Conservation (phyloP, 2,888 invertebrate genomes). For the Orthosia gothica region DNA sequence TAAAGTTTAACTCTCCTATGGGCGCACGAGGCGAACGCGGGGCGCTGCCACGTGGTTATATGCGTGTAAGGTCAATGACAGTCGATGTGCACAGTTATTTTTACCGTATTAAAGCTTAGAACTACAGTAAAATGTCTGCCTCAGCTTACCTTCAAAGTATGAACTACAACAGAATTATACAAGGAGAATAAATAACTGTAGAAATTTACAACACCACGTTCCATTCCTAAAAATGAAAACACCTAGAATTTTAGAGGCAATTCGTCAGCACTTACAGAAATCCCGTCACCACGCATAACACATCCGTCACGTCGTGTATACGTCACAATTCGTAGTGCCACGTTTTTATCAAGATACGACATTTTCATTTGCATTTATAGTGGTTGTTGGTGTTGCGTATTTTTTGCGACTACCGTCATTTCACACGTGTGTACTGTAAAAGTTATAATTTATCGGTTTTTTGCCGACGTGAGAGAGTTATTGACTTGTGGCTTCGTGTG, state of each 20-base stretch:
- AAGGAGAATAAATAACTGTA: background rate
- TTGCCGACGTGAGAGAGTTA: slow-evolving; percentile 42
- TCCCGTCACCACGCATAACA: slow-evolving; percentile 34
- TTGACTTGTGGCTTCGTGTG: slow-evolving; percentile 41
- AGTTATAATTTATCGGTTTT: slow-evolving; percentile 57
- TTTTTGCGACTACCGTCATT: slow-evolving; percentile 51
- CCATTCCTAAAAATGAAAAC: slow-evolving; percentile 16
- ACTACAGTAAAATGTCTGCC: too few species aligned
- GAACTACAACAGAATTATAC: background rate
- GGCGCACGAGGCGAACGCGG: too few species aligned
- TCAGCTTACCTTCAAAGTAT: too few species aligned
- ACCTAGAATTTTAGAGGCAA: slow-evolving; percentile 24
- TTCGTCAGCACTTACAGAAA: slow-evolving; percentile 42
- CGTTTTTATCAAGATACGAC: slow-evolving; percentile 66
- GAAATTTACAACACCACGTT: background rate
- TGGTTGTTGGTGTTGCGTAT: slow-evolving; percentile 53
- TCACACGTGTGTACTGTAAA: slow-evolving; percentile 60
- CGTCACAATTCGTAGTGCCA: slow-evolving; percentile 40
- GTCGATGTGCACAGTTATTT: too few species aligned
- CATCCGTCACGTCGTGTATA: slow-evolving; percentile 39
- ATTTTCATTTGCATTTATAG: slow-evolving; percentile 63
- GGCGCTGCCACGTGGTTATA: too few species aligned
- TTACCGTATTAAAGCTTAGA: too few species aligned
- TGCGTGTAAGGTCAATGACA: too few species aligned
- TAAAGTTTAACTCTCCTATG: too few species aligned